Base-by-base conservation (phyloP, 2,888 invertebrate species). In the Pyralis farinalis region DNA sequence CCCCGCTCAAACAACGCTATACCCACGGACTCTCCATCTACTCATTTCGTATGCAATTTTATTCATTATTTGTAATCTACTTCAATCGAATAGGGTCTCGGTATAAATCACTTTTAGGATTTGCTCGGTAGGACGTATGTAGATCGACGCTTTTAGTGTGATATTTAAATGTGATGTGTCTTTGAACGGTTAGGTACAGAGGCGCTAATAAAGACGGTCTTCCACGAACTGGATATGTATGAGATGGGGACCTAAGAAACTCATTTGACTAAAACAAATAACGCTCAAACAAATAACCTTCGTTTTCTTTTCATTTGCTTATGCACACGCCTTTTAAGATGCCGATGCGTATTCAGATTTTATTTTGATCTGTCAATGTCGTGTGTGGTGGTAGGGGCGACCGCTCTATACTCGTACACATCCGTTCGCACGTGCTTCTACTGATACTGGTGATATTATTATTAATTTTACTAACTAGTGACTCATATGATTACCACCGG, bases 31-130 rank as follows among this genome's bases (percentile, higher is more conserved):
- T 71, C 73, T 71, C 73, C 68, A 68, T 78, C 73, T 71, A 69
- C 85, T 86, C 86, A 87, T 87, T 87, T 81, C 82, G 80, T 82
- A 87, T 87, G 87, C 87, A 87, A 87, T 87, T 87, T 87, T 86
- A 87, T 86, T 86, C 87, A 87, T 87, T 86, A 87, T 87, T 87
- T 87, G 87, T 87, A 86, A 87, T 86, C 85, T 81, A 81, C 86
- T 86, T 82, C 84, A 86, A 85, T 87, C 76, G 85, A 81, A 84
- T 83, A 79, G 81, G 81, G 81, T 76, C 79, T 71, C 80, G 58
- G 80, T 81, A 82, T 86, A 85, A 85, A 86, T 86, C 85, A 87
- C 84, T 84, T 85, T 87, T 81, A 80, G 85, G 81, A 82, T 81
- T 81, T 79, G 74, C 76, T 69, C 70, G 66, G 63, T 74, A 79